Evolutionary conservation across 2,888 invertebrate species (phyloP), one percentile per base, ranked within the genome.

Genomic region (Incurvaria masculella): DNA sequence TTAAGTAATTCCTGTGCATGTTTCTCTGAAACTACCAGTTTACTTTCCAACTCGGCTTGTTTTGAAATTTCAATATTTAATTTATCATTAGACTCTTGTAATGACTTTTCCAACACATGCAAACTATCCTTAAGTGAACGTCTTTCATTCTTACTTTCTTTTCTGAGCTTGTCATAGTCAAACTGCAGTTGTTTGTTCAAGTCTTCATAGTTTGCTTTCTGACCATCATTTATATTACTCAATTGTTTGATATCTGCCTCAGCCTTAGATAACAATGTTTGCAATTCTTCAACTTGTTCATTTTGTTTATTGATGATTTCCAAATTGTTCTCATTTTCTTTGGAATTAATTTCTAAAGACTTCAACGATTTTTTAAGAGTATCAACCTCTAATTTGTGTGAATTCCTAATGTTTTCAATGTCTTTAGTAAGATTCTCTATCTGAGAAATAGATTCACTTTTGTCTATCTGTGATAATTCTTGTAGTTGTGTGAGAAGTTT

Each of bases 111-210:
- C 49, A 69, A 69, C 18, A 70, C 86, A 52, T 83, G 83, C 49
- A 90, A 61, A 59, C 83, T 84, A 19, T 69, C 63, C 55, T 76
- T 68, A 2, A 87, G 61, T 41, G 82, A 81, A 46, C 74, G 72
- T 55, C 76, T 76, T 27, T 79, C 69, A 47, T 68, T 68, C 60
- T 83, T 82, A 50, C 65, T 69, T 51, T 78, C 72, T 50, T 66
- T 72, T 55, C 72, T 79, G 45, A 67, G 67, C 57, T 76, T 72
- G 47, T 78, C 76, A 54, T 66, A 72, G 49, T 74, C 70, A 10
- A 57, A 48, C 56, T 75, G 72, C 49, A 79, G 51, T 55, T 79
- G 73, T 52, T 68, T 71, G 55, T 74, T 74, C 38, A 79, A 62
- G 55, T 75, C 78, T 59, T 79, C 78, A 49, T 76, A 75, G 56